These are phyloP conservation scores for Drosophila multiciliata DNA, from an alignment of 2,888 invertebrate species.

Conservation along the genomic window DNA sequence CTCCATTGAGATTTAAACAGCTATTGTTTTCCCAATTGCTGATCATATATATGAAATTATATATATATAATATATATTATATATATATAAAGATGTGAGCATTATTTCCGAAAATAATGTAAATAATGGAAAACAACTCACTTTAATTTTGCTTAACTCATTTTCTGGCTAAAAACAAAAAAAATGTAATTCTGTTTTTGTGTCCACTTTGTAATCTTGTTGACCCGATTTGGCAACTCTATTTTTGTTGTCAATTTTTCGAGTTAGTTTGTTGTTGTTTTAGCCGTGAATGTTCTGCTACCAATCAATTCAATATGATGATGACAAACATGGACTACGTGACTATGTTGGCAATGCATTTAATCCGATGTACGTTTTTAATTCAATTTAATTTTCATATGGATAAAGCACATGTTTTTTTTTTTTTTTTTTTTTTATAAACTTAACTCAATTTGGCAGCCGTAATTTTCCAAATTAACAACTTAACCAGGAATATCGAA, in stretches of 20 bases:
- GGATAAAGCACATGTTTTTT: no score
- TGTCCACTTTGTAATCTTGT: slow-evolving; percentile 18
- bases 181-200: background rate
- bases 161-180: background rate
- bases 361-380: background rate
- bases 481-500: background rate
- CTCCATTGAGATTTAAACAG: background rate
- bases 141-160: background rate
- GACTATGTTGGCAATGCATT: slow-evolving; percentile 18
- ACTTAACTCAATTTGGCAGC: background rate
- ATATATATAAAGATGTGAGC: background rate
- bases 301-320: slow-evolving; percentile 32
- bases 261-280: background rate
- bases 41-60: background rate
- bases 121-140: background rate
- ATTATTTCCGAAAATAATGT: background rate
- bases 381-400: background rate
- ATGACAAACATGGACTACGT: slow-evolving; percentile 14
- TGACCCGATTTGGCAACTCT: slow-evolving; percentile 9
- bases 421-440: background rate
- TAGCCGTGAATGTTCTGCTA: slow-evolving; percentile 1
- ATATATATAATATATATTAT: background rate
- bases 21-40: background rate
- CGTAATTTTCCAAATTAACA: slow-evolving; percentile 21
- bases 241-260: background rate